Evolutionary conservation across 2,888 invertebrate species (phyloP), one percentile per base, ranked within the genome.

Genomic region (Nomada ferruginata): DNA sequence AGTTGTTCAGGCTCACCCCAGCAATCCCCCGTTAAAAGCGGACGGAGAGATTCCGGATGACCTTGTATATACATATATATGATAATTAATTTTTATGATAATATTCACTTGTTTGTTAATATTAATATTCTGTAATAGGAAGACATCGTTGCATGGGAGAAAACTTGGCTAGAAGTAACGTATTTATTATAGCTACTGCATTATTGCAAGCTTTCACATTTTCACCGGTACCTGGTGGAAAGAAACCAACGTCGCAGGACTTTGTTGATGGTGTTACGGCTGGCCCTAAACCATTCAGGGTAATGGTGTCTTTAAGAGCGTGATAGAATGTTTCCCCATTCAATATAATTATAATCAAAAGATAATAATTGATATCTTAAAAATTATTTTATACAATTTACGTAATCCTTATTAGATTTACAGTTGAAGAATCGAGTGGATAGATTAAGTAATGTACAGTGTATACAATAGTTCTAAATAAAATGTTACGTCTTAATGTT

Each of bases 71-170:
- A 36, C 0, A 29, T 36, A 36, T 36, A 36, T 36, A 36, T 36
- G 36, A 7, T 36, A 36, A 36, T 20, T 57, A 11, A 15, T 57
- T 18, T 68, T 26, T 26, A 15, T 5, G 15, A 59, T 29, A 36
- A 53, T 26, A 36, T 13, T 36, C 29, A 10, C 9, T 5, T 36
- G 4, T 29, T 50, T 50, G 3, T 36, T 23, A 23, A 5, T 26
- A 1, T 20, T 29, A 7, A 29, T 20, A 5, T 23, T 64, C 1
- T 53, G 10, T n/a, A 0, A 23, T 84, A 95, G 95, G 94, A 0
- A 96, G 96, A 88, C 97, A 96, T 91, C 96, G 97, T 70, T 98
- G 98, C 90, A 95, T 97, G 95, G 98, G 97, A 0, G 97, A 98
- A 90, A 95, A 96, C 0, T 93, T 97, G 83, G 97, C 97, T 0